These are phyloP conservation scores for Drosophila stalkeri DNA, from an alignment of 2,888 invertebrate species.

Conservation along the genomic window DNA sequence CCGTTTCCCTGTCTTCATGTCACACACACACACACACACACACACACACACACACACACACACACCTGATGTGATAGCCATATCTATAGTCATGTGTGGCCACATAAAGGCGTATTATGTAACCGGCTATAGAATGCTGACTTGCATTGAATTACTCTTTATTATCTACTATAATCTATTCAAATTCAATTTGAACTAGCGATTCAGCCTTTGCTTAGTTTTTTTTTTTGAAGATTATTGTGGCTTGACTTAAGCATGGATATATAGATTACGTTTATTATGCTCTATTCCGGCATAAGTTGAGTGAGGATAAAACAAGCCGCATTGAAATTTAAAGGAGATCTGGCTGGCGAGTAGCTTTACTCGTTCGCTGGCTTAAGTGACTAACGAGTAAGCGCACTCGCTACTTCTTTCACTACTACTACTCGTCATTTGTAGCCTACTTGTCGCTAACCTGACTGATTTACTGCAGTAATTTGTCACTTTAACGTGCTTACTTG, in stretches of 20 bases:
- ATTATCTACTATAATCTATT: not conserved
- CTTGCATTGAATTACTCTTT: not conserved
- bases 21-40: not conserved
- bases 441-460: no score
- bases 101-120: not conserved
- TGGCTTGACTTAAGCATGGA: not conserved
- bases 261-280: not conserved
- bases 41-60: not conserved
- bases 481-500: no score
- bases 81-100: not conserved
- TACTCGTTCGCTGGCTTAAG: no score
- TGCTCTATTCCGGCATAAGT: not conserved
- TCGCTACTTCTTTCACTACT: not conserved
- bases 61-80: conserved; percentile 4
- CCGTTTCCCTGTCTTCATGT: not conserved
- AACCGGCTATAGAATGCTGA: not conserved
- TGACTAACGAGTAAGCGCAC: no score
- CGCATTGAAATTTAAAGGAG: not conserved
- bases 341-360: no score
- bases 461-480: no score
- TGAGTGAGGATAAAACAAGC: not conserved
- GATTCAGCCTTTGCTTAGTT: not conserved
- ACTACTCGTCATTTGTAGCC: not conserved
- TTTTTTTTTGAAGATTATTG: not conserved
- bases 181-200: not conserved